These are phyloP conservation scores for Erynnis tages DNA, from an alignment of 2,888 invertebrate genomes.

Conservation along the genomic window DNA sequence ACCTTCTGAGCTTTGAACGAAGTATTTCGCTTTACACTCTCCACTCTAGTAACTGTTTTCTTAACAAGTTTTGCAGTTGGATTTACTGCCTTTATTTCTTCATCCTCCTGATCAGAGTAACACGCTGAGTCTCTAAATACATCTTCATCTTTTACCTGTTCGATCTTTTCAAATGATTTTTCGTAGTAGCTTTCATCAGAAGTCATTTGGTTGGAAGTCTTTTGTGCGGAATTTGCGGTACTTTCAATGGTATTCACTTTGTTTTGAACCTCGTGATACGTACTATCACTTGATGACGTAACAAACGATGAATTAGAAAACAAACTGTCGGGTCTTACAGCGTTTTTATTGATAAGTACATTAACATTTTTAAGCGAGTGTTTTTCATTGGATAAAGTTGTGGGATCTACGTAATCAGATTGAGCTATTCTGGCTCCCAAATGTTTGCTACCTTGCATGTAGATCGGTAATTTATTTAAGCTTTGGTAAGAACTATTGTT, in stretches of 20 bases:
- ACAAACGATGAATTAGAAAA: conserved; percentile 82
- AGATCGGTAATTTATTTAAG: conserved; percentile 78
- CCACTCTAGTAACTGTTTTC: conserved; percentile 53
- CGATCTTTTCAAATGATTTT: conserved; percentile 87
- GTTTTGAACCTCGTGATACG: conserved; percentile 53
- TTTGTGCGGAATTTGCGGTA: conserved; percentile 20
- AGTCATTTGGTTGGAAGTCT: conserved; percentile 41
- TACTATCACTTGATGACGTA: conserved; percentile 79
- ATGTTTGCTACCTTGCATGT: conserved; percentile 90
- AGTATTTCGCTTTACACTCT: conserved; percentile 55
- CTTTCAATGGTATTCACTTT: conserved; percentile 38
- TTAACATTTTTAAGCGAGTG: conserved; percentile 77
- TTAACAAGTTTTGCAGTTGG: conserved; percentile 40
- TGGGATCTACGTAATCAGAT: conserved; percentile 92
- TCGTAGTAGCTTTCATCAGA: conserved; percentile 88
- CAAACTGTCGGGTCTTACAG: conserved; percentile 75
- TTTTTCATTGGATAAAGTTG: conserved; percentile 81
- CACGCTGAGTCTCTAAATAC: conserved; percentile 91
- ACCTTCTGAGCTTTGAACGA: conserved; percentile 56
- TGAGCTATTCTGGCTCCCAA: conserved; percentile 94
- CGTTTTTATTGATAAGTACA: conserved; percentile 84
- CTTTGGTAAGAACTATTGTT: conserved; percentile 66
- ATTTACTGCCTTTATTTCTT: conserved; percentile 49
- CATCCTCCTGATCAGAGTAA: conserved; percentile 88
- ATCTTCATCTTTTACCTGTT: conserved; percentile 85